Percentiles rank a stretch among this genome's conserved stretches.
Evolutionary conservation across 2,888 invertebrate genomes (phyloP).

Genomic region (Macaria notata): DNA sequence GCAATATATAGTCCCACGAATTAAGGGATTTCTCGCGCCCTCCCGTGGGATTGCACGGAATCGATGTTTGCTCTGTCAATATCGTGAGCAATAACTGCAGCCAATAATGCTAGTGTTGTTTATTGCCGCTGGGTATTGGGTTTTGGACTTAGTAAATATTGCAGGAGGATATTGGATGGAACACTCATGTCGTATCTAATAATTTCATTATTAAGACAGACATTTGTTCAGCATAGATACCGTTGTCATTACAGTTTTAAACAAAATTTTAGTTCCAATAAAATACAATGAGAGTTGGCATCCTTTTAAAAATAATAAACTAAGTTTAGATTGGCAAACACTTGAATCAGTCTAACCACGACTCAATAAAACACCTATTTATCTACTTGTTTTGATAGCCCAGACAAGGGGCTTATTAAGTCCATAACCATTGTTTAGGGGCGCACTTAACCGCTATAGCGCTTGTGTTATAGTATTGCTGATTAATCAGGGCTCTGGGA

Average conservation of each 20-base stretch:
- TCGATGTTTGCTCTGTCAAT: slow-evolving; percentile 72
- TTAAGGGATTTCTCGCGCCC: slow-evolving; percentile 82
- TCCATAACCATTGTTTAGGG: slow-evolving; percentile 46
- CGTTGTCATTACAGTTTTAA: too few relatives aligned
- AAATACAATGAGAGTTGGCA: too few relatives aligned
- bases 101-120: slow-evolving; percentile 48
- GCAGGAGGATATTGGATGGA: too few relatives aligned
- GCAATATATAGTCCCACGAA: slow-evolving; percentile 72
- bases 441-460: slow-evolving; percentile 55
- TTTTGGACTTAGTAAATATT: slow-evolving; percentile 26
- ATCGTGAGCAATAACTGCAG: slow-evolving; percentile 63
- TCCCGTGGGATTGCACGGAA: slow-evolving; percentile 75
- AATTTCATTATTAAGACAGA: too few relatives aligned
- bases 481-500: slow-evolving; percentile 51
- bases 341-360: too few relatives aligned
- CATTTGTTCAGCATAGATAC: too few relatives aligned
- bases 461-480: slow-evolving; percentile 59
- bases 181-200: too few relatives aligned
- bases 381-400: slow-evolving; percentile 20
- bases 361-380: slow-evolving; percentile 14
- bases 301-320: too few relatives aligned
- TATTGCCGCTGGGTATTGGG: slow-evolving; percentile 45
- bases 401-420: slow-evolving; percentile 29
- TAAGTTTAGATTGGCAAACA: too few relatives aligned
- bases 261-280: too few relatives aligned